These are phyloP conservation scores for Anorthoa munda DNA, from an alignment of 2,888 invertebrate species.

Conservation along the genomic window DNA sequence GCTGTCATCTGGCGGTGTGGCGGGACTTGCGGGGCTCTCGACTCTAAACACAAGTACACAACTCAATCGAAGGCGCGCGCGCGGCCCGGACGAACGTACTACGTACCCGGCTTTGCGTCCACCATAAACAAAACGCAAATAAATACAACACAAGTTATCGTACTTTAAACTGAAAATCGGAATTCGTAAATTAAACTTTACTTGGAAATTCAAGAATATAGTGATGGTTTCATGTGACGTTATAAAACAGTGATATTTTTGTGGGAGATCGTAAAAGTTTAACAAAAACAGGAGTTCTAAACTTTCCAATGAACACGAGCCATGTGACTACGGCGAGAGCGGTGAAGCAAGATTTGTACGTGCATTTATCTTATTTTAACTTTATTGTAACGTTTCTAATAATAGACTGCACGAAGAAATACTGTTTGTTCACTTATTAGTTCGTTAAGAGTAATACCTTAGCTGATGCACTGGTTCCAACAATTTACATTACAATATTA, in stretches of 20 bases:
- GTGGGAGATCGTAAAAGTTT: constrained; percentile 80
- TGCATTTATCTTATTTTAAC: constrained; percentile 81
- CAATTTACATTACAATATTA: background rate
- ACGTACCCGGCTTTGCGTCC: constrained; percentile 54
- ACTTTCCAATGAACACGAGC: constrained; percentile 85
- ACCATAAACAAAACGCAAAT: constrained; percentile 71
- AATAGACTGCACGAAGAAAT: constrained; percentile 70
- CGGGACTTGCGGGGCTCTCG: constrained; percentile 71
- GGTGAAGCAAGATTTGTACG: constrained; percentile 85
- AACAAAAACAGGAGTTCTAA: constrained; percentile 83
- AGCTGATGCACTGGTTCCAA: constrained; percentile 12
- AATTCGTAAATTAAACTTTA: constrained; percentile 65
- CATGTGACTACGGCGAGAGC: constrained; percentile 86
- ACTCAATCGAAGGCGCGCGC: constrained; percentile 79
- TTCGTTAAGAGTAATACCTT: constrained; percentile 26
- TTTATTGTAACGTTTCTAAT: constrained; percentile 80
- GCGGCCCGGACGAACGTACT: constrained; percentile 73
- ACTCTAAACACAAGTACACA: constrained; percentile 68
- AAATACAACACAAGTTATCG: constrained; percentile 61
- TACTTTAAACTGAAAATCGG: constrained; percentile 56
- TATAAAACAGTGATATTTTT: constrained; percentile 79
- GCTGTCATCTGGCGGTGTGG: constrained; percentile 84
- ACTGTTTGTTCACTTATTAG: constrained; percentile 53
- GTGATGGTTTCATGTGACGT: constrained; percentile 79
- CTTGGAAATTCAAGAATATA: constrained; percentile 51